Evolutionary conservation across 1,140 invertebrate genomes (phyloP).

Genomic region (Listronotus bonariensis): DNA sequence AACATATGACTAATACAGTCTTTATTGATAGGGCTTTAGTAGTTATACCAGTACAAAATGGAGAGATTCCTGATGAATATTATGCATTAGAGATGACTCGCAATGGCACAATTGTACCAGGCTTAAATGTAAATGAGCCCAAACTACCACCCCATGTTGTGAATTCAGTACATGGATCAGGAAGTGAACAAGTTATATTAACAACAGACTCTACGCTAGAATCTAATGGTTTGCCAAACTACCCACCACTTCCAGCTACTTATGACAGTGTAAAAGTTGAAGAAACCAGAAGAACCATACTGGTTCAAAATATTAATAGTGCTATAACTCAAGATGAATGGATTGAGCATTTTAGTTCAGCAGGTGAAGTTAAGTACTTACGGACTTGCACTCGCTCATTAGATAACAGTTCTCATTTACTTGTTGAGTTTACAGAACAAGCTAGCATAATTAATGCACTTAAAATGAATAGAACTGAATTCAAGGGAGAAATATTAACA

Average conservation of each 20-base stretch:
- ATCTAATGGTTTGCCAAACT: constrained; percentile 82
- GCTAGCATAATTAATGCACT: constrained; percentile 84
- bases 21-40: constrained; percentile 98
- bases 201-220: constrained; percentile 90
- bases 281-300: constrained; percentile 90
- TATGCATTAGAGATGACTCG: constrained; percentile 88
- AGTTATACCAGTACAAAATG: constrained; percentile 86
- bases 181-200: constrained; percentile 82
- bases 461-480: constrained; percentile 78
- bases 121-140: constrained; percentile 79
- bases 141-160: constrained; percentile 87
- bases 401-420: constrained; percentile 77
- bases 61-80: constrained; percentile 94
- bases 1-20: constrained; percentile 98
- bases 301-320: constrained; percentile 77
- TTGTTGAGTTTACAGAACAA: constrained; percentile 95
- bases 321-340: constrained; percentile 71
- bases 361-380: constrained; percentile 95
- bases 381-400: constrained; percentile 86
- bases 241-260: constrained; percentile 89
- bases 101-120: constrained; percentile 82
- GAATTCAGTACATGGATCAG: constrained; percentile 84
- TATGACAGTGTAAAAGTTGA: constrained; percentile 92
- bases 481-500: constrained; percentile 69
- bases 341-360: constrained; percentile 82